A percentile compares a stretch with the other conserved stretches of the same genome.
Evolutionary conservation across 2,888 invertebrate genomes (phyloP).

Genomic region (Rhorus exstirpatorius): DNA sequence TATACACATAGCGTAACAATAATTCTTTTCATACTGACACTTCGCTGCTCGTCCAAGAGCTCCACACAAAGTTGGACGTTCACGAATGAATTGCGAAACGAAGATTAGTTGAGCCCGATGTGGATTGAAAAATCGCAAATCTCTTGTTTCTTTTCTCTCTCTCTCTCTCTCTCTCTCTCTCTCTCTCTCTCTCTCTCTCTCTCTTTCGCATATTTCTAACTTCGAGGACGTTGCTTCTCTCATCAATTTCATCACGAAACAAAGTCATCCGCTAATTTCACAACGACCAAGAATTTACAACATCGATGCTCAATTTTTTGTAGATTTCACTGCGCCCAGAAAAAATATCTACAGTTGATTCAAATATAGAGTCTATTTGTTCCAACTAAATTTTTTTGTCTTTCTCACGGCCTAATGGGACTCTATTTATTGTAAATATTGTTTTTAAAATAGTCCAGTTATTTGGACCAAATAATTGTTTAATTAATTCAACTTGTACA

Average conservation of each 20-base stretch:
- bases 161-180: constrained; percentile 48
- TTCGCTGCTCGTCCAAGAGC: constrained; percentile 2
- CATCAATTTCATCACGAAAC: constrained; percentile 35
- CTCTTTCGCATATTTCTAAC: constrained; percentile 17
- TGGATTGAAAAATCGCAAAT: constrained; percentile 36
- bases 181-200: constrained; percentile 54
- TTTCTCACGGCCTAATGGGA: too few relatives aligned
- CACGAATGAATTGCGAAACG: constrained; percentile 42
- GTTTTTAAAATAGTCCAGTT: too few relatives aligned
- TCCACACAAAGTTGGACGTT: constrained; percentile 29
- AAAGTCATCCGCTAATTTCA: not conserved
- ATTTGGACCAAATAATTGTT: not conserved
- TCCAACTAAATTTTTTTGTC: too few relatives aligned
- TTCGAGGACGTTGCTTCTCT: constrained; percentile 13
- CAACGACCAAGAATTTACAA: not conserved
- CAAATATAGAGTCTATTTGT: too few relatives aligned
- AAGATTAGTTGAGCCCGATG: constrained; percentile 23
- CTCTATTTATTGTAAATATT: too few relatives aligned
- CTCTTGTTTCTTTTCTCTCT: constrained; percentile 34
- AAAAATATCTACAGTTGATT: too few relatives aligned
- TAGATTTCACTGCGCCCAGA: too few relatives aligned
- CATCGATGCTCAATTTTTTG: constrained; percentile 13
- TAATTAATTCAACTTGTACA: not conserved
- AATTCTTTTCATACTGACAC: constrained; percentile 28
- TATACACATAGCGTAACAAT: constrained; percentile 8